Base-by-base conservation (phyloP, 2,888 invertebrate species). In the Smittia sp. region DNA sequence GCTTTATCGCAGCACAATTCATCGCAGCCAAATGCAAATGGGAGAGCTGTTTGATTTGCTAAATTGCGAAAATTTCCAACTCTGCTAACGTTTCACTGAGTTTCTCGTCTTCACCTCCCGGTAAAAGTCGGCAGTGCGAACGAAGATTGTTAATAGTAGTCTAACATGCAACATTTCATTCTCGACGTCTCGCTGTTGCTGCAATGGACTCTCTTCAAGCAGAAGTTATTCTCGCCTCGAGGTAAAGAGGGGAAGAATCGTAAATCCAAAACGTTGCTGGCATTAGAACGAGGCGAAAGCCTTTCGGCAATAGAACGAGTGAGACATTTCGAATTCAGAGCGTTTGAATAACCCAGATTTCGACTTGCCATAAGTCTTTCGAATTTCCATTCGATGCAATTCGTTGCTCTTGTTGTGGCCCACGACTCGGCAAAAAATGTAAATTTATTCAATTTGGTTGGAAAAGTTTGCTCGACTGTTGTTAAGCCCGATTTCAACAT, bases 401-500 rank as follows among this genome's bases (percentile, higher is more conserved):
- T 46, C 15, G 46, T 46, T 11, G 11, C 46, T 11, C 2, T 46
- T 15, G 46, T 15, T 46, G 11, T 11, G 2, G 46, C n/a, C 11
- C 18, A 58, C 58, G 58, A 58, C 18, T 20, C 22, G 22, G 58
- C 20, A 54, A 52, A 27, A 69, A 69, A 69, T 69, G 69, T 39
- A 69, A 69, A 69, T 69, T 69, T 69, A 69, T 69, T 69, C 69
- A 69, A 69, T 69, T 69, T 69, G 41, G 54, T 54, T 24, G 27
- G 54, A 69, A 18, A 27, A 7, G 9, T 67, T 67, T 67, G n/a
- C 27, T 41, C 32, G 15, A 11, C 39, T n/a, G 22, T 22, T 41
- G 68, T 25, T 68, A 39, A 68, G 24, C 46, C 69, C 69, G 54
- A 69, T 69, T 69, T 69, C 20, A 27, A 58, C 58, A 58, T 9